Evolutionary conservation across 1,140 invertebrate genomes (phyloP).

Genomic region (Neocloeon triangulifer): DNA sequence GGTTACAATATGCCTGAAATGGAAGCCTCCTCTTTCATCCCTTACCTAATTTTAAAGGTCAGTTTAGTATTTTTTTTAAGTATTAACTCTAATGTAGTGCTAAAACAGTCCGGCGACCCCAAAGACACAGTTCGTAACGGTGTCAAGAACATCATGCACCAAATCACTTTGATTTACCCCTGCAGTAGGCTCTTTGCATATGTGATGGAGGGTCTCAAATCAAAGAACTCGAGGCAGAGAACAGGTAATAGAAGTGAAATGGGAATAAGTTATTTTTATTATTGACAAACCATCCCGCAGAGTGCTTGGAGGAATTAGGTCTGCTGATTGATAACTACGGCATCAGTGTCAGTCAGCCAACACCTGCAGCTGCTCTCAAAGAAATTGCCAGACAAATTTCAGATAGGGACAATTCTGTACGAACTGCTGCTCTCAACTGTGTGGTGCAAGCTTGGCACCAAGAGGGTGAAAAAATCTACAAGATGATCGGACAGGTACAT

Average conservation of each 20-base stretch:
- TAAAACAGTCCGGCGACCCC: conserved; percentile 88
- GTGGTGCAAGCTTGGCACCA: conserved; percentile 76
- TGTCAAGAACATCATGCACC: conserved; percentile 65
- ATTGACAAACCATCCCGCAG: conserved; percentile 19
- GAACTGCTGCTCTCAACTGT: conserved; percentile 87
- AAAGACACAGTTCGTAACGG: conserved; percentile 84
- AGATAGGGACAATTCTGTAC: conserved; percentile 86
- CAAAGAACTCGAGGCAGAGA: conserved; percentile 88
- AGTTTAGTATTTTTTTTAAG: conserved; percentile 11
- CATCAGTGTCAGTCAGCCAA: conserved; percentile 58
- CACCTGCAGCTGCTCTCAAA: conserved; percentile 55
- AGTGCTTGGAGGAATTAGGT: conserved; percentile 82
- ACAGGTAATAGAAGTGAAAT: conserved; percentile 29
- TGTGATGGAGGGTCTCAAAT: conserved; percentile 85
- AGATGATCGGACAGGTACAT: conserved; percentile 74
- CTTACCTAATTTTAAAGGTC: conserved; percentile 79
- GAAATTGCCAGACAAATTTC: conserved; percentile 86
- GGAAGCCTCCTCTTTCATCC: conserved; percentile 84
- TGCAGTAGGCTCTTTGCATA: conserved; percentile 74
- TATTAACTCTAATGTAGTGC: no score
- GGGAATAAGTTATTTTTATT: background rate
- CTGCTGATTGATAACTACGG: conserved; percentile 71
- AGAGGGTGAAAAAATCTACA: conserved; percentile 76
- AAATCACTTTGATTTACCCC: conserved; percentile 67
- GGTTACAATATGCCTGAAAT: conserved; percentile 72